Evolutionary conservation across 2,113 vertebrate genomes (phyloP), one percentile per base, ranked within the genome.

Genomic region (Asarcornis scutulata): DNA sequence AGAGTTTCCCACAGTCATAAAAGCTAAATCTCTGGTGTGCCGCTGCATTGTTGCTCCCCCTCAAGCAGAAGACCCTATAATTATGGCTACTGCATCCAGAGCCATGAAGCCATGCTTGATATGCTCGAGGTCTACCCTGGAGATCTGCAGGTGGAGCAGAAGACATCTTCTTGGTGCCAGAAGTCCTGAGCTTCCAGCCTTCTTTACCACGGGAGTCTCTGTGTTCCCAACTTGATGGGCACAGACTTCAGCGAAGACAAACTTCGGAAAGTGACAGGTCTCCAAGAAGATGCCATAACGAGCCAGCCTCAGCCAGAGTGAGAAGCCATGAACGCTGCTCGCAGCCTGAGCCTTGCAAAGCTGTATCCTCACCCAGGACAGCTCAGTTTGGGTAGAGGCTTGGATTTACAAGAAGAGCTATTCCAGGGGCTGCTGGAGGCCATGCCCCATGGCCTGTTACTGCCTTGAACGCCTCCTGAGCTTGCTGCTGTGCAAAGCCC

Each of bases 401-500:
- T 22, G 50, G 59, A 31, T 1, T 34, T 17, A 21, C 60, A 48
- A 23, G 46, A 38, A 53, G 34, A 77, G 21, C 52, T 36, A 26
- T 50, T 71, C 58, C 26, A 42, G 31, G 1, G 9, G 12, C 56
- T 34, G 25, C 25, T 13, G 42, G 34, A 72, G 50, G 36, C 34
- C 11, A 8, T 5, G 29, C 32, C 17, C 3, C 2, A 1, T 32
- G 20, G n/a, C 29, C n/a, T 2, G 1, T 22, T 58, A 26, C 23
- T 11, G 13, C 34, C 29, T 50, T 23, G 48, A 6, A 8, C 42
- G 13, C 26, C 1, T 17, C 22, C 63, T 17, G 7, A 12, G 20
- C 29, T 11, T 31, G 16, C 40, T 3, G 0, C 73, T 32, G 13
- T 15, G 66, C 64, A 58, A 42, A 26, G 17, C 12, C 58, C 42